Evolutionary conservation across 2,888 invertebrate species (phyloP).

Genomic region (Clepsis dumicolana): DNA sequence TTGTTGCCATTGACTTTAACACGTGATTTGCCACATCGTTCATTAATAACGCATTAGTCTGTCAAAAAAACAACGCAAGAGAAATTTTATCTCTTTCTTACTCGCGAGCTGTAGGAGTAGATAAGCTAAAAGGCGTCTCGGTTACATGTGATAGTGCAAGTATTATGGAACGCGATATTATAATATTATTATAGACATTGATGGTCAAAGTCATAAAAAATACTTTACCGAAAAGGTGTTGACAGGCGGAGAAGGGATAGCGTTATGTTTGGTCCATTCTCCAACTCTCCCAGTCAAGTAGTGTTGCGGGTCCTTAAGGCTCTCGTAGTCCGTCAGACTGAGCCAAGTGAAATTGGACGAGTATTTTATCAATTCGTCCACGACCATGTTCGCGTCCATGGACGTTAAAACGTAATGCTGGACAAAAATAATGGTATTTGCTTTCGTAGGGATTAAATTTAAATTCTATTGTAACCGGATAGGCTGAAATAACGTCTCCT

Average conservation of each 20-base stretch:
- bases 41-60: constrained; percentile 74
- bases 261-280: constrained; percentile 61
- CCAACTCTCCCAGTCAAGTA: constrained; percentile 68
- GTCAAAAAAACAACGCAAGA: too few relatives aligned
- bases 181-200: too few relatives aligned
- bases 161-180: too few relatives aligned
- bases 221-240: constrained; percentile 68
- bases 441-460: too few relatives aligned
- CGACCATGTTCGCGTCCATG: constrained; percentile 69
- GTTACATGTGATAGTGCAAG: too few relatives aligned
- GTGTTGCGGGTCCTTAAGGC: constrained; percentile 64
- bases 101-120: too few relatives aligned
- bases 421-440: constrained; percentile 43
- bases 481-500: too few relatives aligned
- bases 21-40: constrained; percentile 76
- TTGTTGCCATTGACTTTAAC: constrained; percentile 61
- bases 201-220: too few relatives aligned
- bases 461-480: too few relatives aligned
- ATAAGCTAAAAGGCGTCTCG: too few relatives aligned
- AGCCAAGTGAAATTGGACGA: constrained; percentile 76
- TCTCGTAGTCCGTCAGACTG: constrained; percentile 69
- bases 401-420: constrained; percentile 75
- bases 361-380: constrained; percentile 60
- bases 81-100: too few relatives aligned
- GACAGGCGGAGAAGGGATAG: constrained; percentile 56